Base-by-base conservation (phyloP, 2,888 invertebrate genomes). In the Oasisia sp. region DNA sequence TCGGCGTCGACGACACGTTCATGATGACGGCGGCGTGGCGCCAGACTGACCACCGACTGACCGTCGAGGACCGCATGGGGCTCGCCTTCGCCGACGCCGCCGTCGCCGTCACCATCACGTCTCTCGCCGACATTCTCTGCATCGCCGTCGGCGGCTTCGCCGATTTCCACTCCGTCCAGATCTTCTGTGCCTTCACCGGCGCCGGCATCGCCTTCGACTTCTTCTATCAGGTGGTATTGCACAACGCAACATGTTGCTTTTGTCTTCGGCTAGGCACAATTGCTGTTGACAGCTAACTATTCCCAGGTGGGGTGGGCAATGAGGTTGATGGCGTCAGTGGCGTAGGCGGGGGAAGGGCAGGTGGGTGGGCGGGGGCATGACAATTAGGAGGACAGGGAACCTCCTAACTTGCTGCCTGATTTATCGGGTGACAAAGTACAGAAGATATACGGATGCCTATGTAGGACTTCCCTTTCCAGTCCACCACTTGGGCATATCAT, bases 201-300 rank as follows among this genome's bases (percentile, higher is more conserved):
- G 74, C 74, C 27, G 74, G 74, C 27, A 74, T 74, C 27, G 27
- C 27, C 27, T 74, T 74, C n/a, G 74, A 74, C 27, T 74, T 94
- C 92, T 89, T 94, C 58, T 94, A 94, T 92, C 93, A 74, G 74
- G 74, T 74, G 74, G 74, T 74, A 5, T 74, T 3, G 74, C 7
- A 27, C 19, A 19, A 19, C 27, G 74, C 27, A 74, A 27, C 2
- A n/a, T 74, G 56, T 19, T 14, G 19, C 27, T 74, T 74, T 74
- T 74, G 3, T 74, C 50, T 8, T 14, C 1, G 50, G 14, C 5
- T 50, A 50, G 9, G 14, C 50, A 50, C 9, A 12, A 50, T 0
- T 14, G 12, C 50, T 14, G 50, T 50, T 1, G 12, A 50, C 1
- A 50, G 4, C 1, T 38, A 38, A 38, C 38, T 38, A 38, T 38